Evolutionary conservation across 1,140 invertebrate species (phyloP), one percentile per base, ranked within the genome.

Genomic region (Drosophila setifemur): DNA sequence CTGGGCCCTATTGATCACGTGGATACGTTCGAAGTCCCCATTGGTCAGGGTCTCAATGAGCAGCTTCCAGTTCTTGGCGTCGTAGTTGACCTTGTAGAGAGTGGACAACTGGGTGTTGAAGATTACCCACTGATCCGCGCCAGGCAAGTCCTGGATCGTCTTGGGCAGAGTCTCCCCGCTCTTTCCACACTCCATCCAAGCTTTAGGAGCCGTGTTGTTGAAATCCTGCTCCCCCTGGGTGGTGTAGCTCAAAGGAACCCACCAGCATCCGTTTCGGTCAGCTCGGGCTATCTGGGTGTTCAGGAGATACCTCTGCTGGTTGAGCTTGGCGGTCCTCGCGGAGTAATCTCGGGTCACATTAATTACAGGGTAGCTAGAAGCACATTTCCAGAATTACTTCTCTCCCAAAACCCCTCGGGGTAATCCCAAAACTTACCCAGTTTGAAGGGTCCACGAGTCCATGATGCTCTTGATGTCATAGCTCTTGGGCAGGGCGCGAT

Each of bases 371-470:
- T 96, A 97, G n/a, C 77, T 82, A 4, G 0, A 1, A 16, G 0
- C n/a, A n/a, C n/a, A n/a, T n/a, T n/a, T n/a, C n/a, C n/a, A n/a
- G n/a, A n/a, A n/a, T n/a, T n/a, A n/a, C n/a, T n/a, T 23, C 2
- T 23, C 21, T 23, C 21, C 21, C 21, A 2, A 23, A 23, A 2
- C 2, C 21, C 2, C 2, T 23, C 21, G 2, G 6, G 7, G 16
- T 8, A 3, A 4, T 3, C 5, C 4, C 1, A 7, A 4, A 2
- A 31, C 69, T 49, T 37, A 83, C 81, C 9, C 95, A 45, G 94
- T 94, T 90, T 97, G 94, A 16, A 94, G 91, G 2, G 95, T 95
- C 96, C 96, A 98, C 0, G 94, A 95, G 87, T 97, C 93, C 94
- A 96, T 95, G 21, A 96, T 93, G 12, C 91, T 67, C 71, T 93